Evolutionary conservation across 2,113 vertebrate species (phyloP).

Genomic region (Lophius piscatorius): DNA sequence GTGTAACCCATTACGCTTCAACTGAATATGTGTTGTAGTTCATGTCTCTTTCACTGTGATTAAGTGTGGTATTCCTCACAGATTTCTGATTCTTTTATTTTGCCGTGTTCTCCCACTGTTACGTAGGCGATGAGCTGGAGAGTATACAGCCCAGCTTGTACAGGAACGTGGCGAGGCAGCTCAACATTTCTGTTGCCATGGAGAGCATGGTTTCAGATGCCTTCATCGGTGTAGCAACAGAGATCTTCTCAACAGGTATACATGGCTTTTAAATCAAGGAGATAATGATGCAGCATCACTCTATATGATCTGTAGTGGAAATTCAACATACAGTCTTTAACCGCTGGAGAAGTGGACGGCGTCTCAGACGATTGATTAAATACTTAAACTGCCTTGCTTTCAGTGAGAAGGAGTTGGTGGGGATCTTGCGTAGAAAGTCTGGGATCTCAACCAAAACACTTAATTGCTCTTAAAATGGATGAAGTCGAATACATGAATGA

Average conservation of each 20-base stretch:
- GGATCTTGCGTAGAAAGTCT: too few relatives aligned
- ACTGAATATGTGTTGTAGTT: not conserved
- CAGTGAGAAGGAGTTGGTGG: too few relatives aligned
- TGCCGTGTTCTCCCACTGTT: conserved; percentile 43
- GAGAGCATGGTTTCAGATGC: conserved; percentile 91
- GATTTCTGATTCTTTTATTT: conserved; percentile 3
- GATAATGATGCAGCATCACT: not conserved
- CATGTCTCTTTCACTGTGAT: not conserved
- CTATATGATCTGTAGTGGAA: too few relatives aligned
- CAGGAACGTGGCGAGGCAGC: conserved; percentile 89
- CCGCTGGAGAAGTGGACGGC: too few relatives aligned
- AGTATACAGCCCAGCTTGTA: conserved; percentile 90
- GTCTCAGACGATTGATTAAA: too few relatives aligned
- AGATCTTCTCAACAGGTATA: conserved; percentile 93
- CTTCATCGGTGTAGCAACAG: conserved; percentile 89
- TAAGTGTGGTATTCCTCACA: not conserved
- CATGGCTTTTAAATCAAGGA: not conserved
- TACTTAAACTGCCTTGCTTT: too few relatives aligned
- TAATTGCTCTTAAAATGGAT: too few relatives aligned
- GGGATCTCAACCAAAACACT: too few relatives aligned
- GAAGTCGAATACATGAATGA: too few relatives aligned
- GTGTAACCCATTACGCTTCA: not conserved
- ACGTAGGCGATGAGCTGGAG: conserved; percentile 93
- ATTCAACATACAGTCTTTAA: not conserved
- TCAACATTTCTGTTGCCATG: conserved; percentile 89